Conservation (phyloP, 2,113 vertebrate genomes). For the Hemibagrus wyckioides region DNA sequence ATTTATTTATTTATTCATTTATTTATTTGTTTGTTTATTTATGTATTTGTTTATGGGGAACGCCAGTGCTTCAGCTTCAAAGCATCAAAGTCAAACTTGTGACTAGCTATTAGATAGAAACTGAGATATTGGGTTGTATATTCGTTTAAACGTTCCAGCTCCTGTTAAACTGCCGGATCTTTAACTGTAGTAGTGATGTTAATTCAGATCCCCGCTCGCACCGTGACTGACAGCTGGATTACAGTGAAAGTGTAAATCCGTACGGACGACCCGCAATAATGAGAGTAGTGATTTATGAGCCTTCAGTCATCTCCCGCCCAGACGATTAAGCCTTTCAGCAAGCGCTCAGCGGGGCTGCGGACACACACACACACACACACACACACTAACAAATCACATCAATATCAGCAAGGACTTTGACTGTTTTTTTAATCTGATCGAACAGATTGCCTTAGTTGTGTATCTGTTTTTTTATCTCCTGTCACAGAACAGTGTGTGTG, state of each 20-base stretch:
- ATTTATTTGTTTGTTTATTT: background rate
- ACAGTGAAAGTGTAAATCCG: constrained; percentile 27
- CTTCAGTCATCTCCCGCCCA: constrained; percentile 31
- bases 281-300: constrained; percentile 46
- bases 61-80: background rate
- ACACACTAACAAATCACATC: background rate
- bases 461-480: background rate
- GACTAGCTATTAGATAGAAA: background rate
- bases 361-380: background rate
- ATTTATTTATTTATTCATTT: background rate
- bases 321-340: constrained; percentile 28
- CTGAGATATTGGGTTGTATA: background rate
- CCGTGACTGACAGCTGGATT: constrained; percentile 39
- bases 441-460: background rate
- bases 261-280: constrained; percentile 48
- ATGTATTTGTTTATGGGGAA: background rate
- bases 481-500: background rate
- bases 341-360: constrained; percentile 23
- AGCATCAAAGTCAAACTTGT: background rate
- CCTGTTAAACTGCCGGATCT: background rate
- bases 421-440: background rate
- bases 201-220: background rate
- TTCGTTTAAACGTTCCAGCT: background rate
- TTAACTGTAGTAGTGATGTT: background rate
- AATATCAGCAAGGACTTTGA: background rate